Base-by-base conservation (phyloP, 2,113 vertebrate genomes). In the Melanerpes aurifrons region DNA sequence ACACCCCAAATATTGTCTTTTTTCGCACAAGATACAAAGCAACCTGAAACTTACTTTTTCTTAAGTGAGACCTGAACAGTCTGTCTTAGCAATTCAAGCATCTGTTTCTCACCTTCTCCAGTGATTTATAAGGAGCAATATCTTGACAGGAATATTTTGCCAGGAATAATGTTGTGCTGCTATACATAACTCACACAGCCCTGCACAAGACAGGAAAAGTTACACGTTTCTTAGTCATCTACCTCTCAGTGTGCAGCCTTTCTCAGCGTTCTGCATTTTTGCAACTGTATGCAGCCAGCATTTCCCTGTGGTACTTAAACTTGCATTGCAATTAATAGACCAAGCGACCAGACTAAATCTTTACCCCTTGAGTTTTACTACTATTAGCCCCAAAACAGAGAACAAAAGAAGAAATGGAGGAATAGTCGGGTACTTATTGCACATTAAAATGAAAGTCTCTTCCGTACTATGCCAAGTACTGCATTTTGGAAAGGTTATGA, bases 61-160 rank as follows among this genome's bases (percentile, higher is more conserved):
- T 63, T 20, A 26, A 62, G 58, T 15, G 58, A 19, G 40, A 95
- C 58, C 45, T 72, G 61, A 10, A 4, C 40, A 86, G 48, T 12
- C 45, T 93, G 87, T 56, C 67, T 73, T 72, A 56, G 74, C 76
- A 81, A 62, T 24, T 48, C 18, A 81, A n/a, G 32, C 15, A 91
- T 57, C 64, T 22, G 3, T 82, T 92, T 91, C 64, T 83, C 75
- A 83, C 57, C 63, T 86, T 89, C 62, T 61, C 24, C 0, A 1
- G 68, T 58, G 26, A 86, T 86, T 91, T 82, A 78, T 47, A 47
- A 63, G 50, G 21, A 84, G 26, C 9, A 86, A 18, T 68, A 89
- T 66, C 31, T 83, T 90, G 69, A 61, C 72, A 88, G 45, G 62
- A 82, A 53, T 81, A 66, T 92, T 91, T 93, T 84, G 73, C 75